A percentile compares a stretch with the other conserved stretches of the same genome.
These are phyloP conservation scores for Tetheella fluctuosa DNA, from an alignment of 2,888 invertebrate species.

Conservation along the genomic window DNA sequence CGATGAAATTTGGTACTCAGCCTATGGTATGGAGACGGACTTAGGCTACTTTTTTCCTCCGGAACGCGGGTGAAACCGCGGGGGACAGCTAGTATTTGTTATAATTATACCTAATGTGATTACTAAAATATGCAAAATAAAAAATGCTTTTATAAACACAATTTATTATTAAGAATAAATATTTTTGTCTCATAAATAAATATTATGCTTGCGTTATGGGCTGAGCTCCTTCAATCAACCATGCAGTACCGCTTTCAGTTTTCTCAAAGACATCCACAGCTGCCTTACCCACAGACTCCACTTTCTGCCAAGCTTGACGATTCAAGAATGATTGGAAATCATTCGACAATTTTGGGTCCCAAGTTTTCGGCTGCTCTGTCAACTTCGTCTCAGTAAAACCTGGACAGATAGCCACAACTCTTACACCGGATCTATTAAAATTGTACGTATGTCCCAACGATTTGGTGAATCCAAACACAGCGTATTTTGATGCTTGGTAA, in stretches of 20 bases:
- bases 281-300: conserved; percentile 55
- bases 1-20: too few species aligned
- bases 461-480: conserved; percentile 79
- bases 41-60: too few species aligned
- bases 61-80: too few species aligned
- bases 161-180: background rate
- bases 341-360: conserved; percentile 29
- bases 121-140: too few species aligned
- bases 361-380: conserved; percentile 33
- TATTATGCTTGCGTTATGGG: conserved; percentile 56
- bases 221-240: conserved; percentile 76
- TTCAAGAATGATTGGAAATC: conserved; percentile 30
- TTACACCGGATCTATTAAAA: conserved; percentile 74
- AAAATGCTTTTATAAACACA: background rate
- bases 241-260: conserved; percentile 80
- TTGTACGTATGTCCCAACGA: conserved; percentile 74
- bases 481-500: conserved; percentile 85
- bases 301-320: conserved; percentile 50
- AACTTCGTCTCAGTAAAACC: conserved; percentile 76
- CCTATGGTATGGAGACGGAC: too few species aligned
- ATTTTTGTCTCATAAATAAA: too few species aligned
- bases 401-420: conserved; percentile 81
- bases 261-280: conserved; percentile 57
- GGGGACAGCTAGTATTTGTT: too few species aligned
- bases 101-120: too few species aligned